Percentiles rank a stretch among this genome's conserved stretches.
These are phyloP conservation scores for Netelia virgata DNA, from an alignment of 2,888 invertebrate species.

Conservation along the genomic window DNA sequence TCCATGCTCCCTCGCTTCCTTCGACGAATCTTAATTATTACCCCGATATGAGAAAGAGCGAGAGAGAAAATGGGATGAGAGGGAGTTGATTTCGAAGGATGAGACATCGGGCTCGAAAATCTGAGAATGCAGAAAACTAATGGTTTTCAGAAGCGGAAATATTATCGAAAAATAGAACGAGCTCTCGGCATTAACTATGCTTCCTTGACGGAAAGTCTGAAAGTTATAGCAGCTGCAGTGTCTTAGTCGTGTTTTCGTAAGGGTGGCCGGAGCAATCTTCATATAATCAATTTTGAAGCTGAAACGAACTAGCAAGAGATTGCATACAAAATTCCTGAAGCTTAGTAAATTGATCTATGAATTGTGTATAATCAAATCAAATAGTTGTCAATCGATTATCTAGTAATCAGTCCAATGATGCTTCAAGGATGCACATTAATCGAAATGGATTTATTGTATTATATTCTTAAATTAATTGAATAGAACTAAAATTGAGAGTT, in stretches of 20 bases:
- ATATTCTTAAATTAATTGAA: too few species aligned
- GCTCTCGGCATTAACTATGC: conserved; percentile 19
- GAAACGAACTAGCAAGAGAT: not conserved
- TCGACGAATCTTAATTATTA: conserved; percentile 71
- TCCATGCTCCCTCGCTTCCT: conserved; percentile 43
- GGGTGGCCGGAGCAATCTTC: not conserved
- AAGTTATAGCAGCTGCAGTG: not conserved
- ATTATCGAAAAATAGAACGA: conserved; percentile 9
- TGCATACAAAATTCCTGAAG: too few species aligned
- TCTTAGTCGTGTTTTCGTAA: conserved; percentile 6
- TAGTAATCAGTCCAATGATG: too few species aligned
- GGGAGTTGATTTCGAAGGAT: conserved; percentile 46
- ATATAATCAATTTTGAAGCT: not conserved
- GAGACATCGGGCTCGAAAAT: conserved; percentile 24
- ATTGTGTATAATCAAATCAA: too few species aligned
- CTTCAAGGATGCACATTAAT: too few species aligned
- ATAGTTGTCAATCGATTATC: too few species aligned
- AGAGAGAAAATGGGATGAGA: not conserved
- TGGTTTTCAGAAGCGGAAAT: conserved; percentile 14
- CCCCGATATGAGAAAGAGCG: conserved; percentile 38
- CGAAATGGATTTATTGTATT: too few species aligned
- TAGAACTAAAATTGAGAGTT: too few species aligned
- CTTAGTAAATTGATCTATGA: too few species aligned
- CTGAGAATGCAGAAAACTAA: conserved; percentile 7
- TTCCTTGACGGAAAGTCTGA: not conserved